These are phyloP conservation scores for Perizoma flavofasciatum DNA, from an alignment of 2,888 invertebrate species.

Conservation along the genomic window DNA sequence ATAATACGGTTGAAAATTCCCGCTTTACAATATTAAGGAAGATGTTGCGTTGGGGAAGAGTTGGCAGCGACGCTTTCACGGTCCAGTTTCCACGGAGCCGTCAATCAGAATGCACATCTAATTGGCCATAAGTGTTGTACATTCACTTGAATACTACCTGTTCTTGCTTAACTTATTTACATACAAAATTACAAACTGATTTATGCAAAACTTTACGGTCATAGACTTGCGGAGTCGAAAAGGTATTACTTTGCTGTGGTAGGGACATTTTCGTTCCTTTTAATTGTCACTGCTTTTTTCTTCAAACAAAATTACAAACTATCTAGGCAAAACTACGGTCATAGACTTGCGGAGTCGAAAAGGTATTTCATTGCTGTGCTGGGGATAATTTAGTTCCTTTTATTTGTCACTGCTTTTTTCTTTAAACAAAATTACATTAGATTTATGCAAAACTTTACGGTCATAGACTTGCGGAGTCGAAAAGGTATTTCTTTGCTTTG, in stretches of 20 bases:
- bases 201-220: constrained; percentile 15
- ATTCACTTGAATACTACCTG: constrained; percentile 16
- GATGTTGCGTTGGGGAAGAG: too few species aligned
- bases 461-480: constrained; percentile 1
- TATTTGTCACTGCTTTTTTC: too few species aligned
- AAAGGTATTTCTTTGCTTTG: too few species aligned
- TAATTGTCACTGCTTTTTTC: too few species aligned
- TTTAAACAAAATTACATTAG: constrained; percentile 18
- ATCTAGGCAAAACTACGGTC: constrained; percentile 18
- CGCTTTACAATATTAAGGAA: too few species aligned
- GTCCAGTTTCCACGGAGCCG: not conserved
- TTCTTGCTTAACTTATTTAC: constrained; percentile 19
- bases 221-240: not conserved
- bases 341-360: too few species aligned
- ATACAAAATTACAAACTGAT: constrained; percentile 20
- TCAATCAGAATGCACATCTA: constrained; percentile 12
- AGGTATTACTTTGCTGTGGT: too few species aligned
- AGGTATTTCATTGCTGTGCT: too few species aligned
- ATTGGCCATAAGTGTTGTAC: constrained; percentile 18
- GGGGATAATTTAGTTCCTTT: too few species aligned
- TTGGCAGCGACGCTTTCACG: too few species aligned
- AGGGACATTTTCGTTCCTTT: too few species aligned
- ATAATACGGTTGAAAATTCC: too few species aligned
- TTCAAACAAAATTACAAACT: constrained; percentile 15
- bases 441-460: constrained; percentile 16